Evolutionary conservation across 2,797 vertebrate species (phyloP).

Genomic region (Anniella stebbinsi): DNA sequence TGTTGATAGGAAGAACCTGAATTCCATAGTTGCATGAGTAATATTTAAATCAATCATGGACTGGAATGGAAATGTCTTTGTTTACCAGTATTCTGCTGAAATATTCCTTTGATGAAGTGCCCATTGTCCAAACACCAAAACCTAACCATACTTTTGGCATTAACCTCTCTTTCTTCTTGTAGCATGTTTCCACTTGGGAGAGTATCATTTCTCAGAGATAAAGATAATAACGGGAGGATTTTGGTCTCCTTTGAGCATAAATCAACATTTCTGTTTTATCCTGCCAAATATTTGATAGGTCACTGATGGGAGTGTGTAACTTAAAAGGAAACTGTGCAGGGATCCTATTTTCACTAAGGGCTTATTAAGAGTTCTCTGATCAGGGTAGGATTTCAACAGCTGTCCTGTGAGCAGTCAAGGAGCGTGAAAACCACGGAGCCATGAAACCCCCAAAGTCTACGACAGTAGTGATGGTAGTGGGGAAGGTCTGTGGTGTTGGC

Average conservation of each 20-base stretch:
- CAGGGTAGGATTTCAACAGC: conserved; percentile 11
- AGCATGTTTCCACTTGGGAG: conserved; percentile 2
- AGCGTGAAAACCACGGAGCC: conserved; percentile 44
- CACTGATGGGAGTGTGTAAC: conserved; percentile 7
- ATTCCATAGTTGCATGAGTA: not conserved
- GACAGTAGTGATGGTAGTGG: not conserved
- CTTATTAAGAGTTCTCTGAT: conserved; percentile 11
- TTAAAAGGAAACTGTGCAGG: conserved; percentile 35
- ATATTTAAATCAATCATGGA: conserved; percentile 14
- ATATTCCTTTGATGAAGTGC: not conserved
- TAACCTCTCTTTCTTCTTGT: not conserved
- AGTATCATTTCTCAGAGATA: not conserved
- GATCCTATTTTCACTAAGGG: conserved; percentile 10
- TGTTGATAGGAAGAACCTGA: not conserved
- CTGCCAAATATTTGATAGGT: conserved; percentile 30
- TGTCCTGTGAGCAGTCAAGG: conserved; percentile 11
- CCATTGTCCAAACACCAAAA: not conserved
- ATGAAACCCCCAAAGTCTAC: conserved; percentile 37
- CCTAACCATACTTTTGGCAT: not conserved
- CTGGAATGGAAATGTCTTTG: not conserved
- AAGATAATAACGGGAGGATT: conserved; percentile 4
- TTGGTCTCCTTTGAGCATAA: not conserved
- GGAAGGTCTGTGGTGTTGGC: not conserved
- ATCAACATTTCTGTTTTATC: conserved; percentile 24
- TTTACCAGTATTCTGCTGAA: not conserved